Evolutionary conservation across 2,888 invertebrate genomes (phyloP).

Genomic region (Hedya salicella): DNA sequence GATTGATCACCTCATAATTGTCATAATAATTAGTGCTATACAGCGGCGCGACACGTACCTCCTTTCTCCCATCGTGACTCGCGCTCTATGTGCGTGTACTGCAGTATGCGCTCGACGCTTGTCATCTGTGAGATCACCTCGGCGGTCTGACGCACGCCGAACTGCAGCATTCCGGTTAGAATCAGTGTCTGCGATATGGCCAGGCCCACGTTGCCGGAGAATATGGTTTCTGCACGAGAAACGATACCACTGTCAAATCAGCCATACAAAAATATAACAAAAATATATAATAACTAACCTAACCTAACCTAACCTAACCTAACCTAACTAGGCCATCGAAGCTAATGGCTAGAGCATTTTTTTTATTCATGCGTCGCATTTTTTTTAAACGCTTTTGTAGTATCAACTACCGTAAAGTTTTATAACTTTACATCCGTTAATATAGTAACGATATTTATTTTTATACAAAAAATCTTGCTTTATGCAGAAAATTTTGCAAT

Average conservation of each 20-base stretch:
- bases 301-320: too few species aligned
- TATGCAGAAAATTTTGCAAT: too few species aligned
- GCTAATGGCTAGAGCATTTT: too few species aligned
- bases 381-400: too few species aligned
- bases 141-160: slow-evolving; percentile 88
- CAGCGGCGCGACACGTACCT: slow-evolving; percentile 61
- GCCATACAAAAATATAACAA: neutral
- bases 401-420: too few species aligned
- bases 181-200: slow-evolving; percentile 89
- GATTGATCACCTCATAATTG: too few species aligned
- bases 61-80: slow-evolving; percentile 83
- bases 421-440: too few species aligned
- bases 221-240: slow-evolving; percentile 71
- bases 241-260: neutral
- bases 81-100: slow-evolving; percentile 89
- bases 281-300: neutral
- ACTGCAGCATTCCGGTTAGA: slow-evolving; percentile 90
- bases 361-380: too few species aligned
- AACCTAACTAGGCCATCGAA: too few species aligned
- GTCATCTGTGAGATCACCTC: slow-evolving; percentile 90
- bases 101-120: slow-evolving; percentile 89
- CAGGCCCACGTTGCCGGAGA: slow-evolving; percentile 88
- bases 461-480: too few species aligned
- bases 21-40: too few species aligned
- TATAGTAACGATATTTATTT: too few species aligned